Evolutionary conservation across 2,113 vertebrate genomes (phyloP).

Genomic region (Dipodomys spectabilis): DNA sequence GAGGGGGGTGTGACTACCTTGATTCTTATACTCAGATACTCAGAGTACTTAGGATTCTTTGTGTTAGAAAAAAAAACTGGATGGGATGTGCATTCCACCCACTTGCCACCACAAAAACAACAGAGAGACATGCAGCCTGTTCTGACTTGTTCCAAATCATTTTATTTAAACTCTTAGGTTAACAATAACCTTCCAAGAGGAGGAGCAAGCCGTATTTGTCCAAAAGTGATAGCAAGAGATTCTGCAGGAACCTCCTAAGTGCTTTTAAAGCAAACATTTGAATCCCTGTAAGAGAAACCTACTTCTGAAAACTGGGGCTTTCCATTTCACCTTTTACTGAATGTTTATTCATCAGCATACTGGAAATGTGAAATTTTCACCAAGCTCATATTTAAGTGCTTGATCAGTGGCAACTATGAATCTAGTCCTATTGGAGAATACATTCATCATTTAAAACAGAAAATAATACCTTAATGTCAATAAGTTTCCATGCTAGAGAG

Average conservation of each 20-base stretch:
- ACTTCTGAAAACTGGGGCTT: constrained; percentile 50
- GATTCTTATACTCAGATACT: constrained; percentile 55
- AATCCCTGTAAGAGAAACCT: constrained; percentile 40
- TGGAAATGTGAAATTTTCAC: constrained; percentile 52
- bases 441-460: neutral
- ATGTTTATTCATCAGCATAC: constrained; percentile 51
- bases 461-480: neutral
- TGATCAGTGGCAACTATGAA: neutral
- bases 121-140: constrained; percentile 41
- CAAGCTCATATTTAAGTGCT: constrained; percentile 32
- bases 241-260: constrained; percentile 68
- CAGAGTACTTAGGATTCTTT: constrained; percentile 59
- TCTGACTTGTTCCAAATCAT: constrained; percentile 48
- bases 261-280: constrained; percentile 76
- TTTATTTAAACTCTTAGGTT: constrained; percentile 54
- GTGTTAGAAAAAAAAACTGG: constrained; percentile 39
- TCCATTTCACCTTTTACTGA: constrained; percentile 64
- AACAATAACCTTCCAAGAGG: constrained; percentile 56
- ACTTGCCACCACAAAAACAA: constrained; percentile 64
- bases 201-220: constrained; percentile 56
- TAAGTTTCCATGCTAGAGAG: neutral
- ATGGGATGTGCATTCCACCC: constrained; percentile 59
- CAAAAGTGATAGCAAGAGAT: constrained; percentile 62
- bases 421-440: neutral
- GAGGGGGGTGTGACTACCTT: constrained; percentile 38